A percentile compares a stretch with the other conserved stretches of the same genome.
Evolutionary conservation across 2,797 vertebrate genomes (phyloP).

Genomic region (Polyboroides typus): DNA sequence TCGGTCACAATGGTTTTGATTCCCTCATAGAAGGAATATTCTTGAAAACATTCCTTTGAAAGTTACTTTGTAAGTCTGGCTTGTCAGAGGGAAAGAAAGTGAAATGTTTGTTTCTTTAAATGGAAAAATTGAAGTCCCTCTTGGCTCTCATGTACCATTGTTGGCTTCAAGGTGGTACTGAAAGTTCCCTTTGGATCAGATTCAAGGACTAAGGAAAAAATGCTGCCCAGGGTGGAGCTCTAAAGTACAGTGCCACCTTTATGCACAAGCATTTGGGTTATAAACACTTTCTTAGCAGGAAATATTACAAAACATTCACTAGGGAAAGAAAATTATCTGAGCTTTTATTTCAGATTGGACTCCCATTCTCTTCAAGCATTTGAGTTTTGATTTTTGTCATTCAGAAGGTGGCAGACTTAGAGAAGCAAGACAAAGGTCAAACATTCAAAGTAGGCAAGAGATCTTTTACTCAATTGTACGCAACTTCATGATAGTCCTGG

Average conservation of each 20-base stretch:
- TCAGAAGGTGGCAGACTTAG: background rate
- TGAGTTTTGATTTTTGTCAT: background rate
- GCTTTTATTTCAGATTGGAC: background rate
- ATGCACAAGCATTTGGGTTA: background rate
- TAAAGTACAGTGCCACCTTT: background rate
- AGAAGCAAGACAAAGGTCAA: background rate
- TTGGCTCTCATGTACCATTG: background rate
- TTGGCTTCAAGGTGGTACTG: constrained; percentile 53
- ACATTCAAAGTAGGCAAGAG: background rate
- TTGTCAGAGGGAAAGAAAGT: background rate
- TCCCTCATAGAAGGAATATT: background rate
- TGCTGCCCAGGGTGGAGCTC: constrained; percentile 26
- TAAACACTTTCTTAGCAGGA: constrained; percentile 42
- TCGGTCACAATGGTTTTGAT: background rate
- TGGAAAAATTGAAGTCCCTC: background rate
- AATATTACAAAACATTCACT: constrained; percentile 24
- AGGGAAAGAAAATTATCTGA: background rate
- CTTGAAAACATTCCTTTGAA: background rate
- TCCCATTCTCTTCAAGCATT: background rate
- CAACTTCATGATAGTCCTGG: background rate
- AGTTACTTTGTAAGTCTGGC: background rate
- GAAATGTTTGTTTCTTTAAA: constrained; percentile 14
- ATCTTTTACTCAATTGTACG: background rate
- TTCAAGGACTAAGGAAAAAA: constrained; percentile 14
- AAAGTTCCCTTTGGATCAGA: constrained; percentile 34